A percentile compares a stretch with the other conserved stretches of the same genome.
phyloP scores from a whole-genome alignment of 2,113 vertebrate genomes.

The Apodemus sylvaticus region DNA sequence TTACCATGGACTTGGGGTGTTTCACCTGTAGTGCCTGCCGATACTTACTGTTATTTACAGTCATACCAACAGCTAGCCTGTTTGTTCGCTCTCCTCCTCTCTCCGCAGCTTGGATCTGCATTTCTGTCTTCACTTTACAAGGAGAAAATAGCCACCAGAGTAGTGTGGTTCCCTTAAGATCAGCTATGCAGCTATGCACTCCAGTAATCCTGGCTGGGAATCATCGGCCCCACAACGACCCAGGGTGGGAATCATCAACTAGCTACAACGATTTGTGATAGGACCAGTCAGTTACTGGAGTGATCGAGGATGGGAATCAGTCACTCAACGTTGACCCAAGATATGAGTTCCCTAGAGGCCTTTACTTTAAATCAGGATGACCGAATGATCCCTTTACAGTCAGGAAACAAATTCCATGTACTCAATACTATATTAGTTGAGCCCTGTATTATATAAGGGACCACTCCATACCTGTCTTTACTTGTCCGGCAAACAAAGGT shows the following conservation, averaged over 20 bases:
- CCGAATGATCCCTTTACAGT: neutral
- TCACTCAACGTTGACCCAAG: neutral
- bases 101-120: neutral
- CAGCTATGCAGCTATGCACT: neutral
- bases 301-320: neutral
- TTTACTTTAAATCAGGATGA: neutral
- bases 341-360: neutral
- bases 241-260: neutral
- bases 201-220: neutral
- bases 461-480: neutral
- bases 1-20: neutral
- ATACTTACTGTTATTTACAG: neutral
- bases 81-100: neutral
- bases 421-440: neutral
- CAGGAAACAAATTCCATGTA: neutral
- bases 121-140: neutral
- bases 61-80: neutral
- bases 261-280: neutral
- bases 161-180: neutral
- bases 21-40: neutral
- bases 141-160: neutral
- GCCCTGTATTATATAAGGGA: neutral
- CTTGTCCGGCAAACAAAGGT: conserved; percentile 2
- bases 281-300: neutral
- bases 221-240: neutral